A percentile compares a stretch with the other conserved stretches of the same genome.
These are phyloP conservation scores for Podotricha telesiphe DNA, from an alignment of 2,888 invertebrate genomes.

Conservation along the genomic window DNA sequence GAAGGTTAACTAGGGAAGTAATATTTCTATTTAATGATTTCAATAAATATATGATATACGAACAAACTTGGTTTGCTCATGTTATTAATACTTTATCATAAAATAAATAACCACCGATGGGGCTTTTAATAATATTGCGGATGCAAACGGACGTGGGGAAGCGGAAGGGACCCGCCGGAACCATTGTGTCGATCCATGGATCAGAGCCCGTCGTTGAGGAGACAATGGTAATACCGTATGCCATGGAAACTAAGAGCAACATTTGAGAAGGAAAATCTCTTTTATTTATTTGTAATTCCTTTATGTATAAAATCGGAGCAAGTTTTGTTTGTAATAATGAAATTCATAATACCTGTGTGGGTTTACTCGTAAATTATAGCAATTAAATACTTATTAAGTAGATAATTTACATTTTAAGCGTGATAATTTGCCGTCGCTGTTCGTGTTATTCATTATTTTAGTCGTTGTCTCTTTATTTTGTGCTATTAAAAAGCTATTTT, in stretches of 20 bases:
- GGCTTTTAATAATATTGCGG: slow-evolving; percentile 16
- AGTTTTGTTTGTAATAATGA: not conserved
- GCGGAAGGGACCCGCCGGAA: slow-evolving; percentile 24
- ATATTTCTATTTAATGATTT: too few species aligned
- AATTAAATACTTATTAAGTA: slow-evolving; percentile 22
- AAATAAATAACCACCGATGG: not conserved
- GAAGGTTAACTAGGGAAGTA: too few species aligned
- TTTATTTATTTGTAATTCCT: slow-evolving; percentile 1
- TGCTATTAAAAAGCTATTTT: not conserved
- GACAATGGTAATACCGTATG: slow-evolving; percentile 14
- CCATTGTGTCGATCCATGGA: slow-evolving; percentile 24
- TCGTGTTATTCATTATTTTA: slow-evolving; percentile 25
- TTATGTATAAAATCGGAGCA: not conserved
- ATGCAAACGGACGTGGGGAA: slow-evolving; percentile 13
- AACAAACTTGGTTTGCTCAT: not conserved
- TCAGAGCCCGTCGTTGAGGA: slow-evolving; percentile 8
- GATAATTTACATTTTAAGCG: slow-evolving; percentile 38
- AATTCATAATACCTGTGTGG: not conserved
- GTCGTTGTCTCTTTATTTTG: slow-evolving; percentile 14
- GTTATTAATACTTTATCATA: slow-evolving; percentile 13
- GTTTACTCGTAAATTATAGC: slow-evolving; percentile 10
- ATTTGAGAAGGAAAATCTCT: not conserved
- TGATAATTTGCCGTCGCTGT: slow-evolving; percentile 30
- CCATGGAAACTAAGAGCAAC: slow-evolving; percentile 13
- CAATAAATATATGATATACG: not conserved